Evolutionary conservation across 1,140 invertebrate genomes (phyloP), one percentile per base, ranked within the genome.

Genomic region (Micrasema minimum): DNA sequence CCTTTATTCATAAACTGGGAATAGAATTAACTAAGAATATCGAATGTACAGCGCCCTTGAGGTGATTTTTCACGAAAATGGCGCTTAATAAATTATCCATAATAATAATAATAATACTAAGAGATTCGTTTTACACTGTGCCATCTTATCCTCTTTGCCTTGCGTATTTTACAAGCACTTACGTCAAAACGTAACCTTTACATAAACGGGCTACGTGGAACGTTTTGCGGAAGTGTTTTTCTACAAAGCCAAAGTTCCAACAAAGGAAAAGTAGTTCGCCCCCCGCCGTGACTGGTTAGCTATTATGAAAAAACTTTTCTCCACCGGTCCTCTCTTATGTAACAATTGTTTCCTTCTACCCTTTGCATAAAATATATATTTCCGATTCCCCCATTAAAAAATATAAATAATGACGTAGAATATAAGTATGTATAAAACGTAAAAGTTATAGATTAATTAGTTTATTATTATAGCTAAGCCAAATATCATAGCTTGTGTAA

Each of bases 281-380:
- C 37, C 55, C 35, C 22, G 55, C 55, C 37, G 55, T 16, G 31
- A 35, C 55, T 14, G 55, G 35, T n/a, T 12, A 2, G 12, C 16
- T 9, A 18, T 59, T 41, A 59, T 59, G 55, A 59, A 59, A 59
- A 59, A 59, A 59, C 55, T 59, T 59, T 59, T 59, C 35, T 59
- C 37, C 55, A 38, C 2, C 20, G 11, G 11, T 23, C 11, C 1
- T 5, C 55, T 35, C 18, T 59, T 59, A 59, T 20, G 22, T 59
- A 59, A 59, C 55, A 59, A 41, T 59, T 59, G 55, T 59, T 59
- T 59, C 35, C 37, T 23, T 41, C 55, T 59, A 12, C 16, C 37
- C 55, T 14, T 22, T 20, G 16, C 16, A 20, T 20, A 20, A 20
- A 22, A 20, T 20, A 20, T 53, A 31, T 53, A 53, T 53, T 53